Conservation (phyloP, 2,113 vertebrate species). For the Corvus cornix region DNA sequence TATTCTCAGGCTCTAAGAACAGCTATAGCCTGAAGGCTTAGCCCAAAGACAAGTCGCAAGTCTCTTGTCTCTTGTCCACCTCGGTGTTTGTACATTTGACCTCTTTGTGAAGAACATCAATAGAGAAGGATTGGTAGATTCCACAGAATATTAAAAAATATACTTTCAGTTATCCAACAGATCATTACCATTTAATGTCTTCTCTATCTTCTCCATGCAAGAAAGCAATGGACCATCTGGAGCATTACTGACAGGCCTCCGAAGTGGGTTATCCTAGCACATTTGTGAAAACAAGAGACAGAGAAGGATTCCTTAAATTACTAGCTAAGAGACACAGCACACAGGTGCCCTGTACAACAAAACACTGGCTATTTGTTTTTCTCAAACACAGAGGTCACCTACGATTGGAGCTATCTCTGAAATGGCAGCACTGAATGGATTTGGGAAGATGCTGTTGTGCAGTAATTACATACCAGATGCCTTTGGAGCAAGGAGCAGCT, state of each 20-base stretch:
- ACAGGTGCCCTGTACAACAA: background rate
- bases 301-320: background rate
- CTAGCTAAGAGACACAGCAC: background rate
- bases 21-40: background rate
- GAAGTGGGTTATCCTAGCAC: constrained; percentile 40
- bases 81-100: background rate
- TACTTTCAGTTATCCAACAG: background rate
- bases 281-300: background rate
- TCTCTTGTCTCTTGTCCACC: background rate
- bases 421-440: background rate
- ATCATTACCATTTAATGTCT: constrained; percentile 75
- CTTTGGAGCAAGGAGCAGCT: background rate
- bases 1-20: background rate
- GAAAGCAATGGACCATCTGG: constrained; percentile 52
- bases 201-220: constrained; percentile 78
- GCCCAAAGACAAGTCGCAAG: background rate
- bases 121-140: background rate
- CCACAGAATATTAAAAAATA: background rate
- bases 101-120: background rate
- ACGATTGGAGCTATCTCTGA: background rate
- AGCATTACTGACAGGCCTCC: background rate
- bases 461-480: background rate
- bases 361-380: background rate
- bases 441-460: background rate
- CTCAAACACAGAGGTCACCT: background rate